Evolutionary conservation across 1,140 invertebrate genomes (phyloP).

Genomic region (Drosophila dunni): DNA sequence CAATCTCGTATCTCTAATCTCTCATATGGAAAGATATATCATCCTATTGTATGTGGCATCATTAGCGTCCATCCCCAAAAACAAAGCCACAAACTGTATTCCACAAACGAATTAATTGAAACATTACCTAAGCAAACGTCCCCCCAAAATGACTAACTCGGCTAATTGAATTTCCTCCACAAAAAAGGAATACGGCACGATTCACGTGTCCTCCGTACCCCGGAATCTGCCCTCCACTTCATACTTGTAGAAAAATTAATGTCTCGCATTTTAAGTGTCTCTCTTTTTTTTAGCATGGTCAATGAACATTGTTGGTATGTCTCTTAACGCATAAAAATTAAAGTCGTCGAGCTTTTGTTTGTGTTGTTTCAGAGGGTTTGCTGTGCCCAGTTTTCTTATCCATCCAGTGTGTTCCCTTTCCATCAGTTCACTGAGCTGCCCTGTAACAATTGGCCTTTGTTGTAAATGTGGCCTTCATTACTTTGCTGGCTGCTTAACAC

Average conservation of each 20-base stretch:
- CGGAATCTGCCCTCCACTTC: background rate
- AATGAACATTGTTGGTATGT: slow-evolving; percentile 60
- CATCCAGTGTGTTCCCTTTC: background rate
- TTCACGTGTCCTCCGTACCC: slow-evolving; percentile 58
- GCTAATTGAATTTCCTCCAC: slow-evolving; percentile 78
- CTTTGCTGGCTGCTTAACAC: slow-evolving; percentile 78
- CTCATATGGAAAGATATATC: slow-evolving; percentile 31
- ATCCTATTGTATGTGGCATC: slow-evolving; percentile 43
- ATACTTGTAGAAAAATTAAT: slow-evolving; percentile 72
- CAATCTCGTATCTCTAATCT: background rate
- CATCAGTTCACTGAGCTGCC: slow-evolving; percentile 13
- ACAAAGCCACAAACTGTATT: slow-evolving; percentile 35
- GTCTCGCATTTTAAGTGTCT: slow-evolving; percentile 79
- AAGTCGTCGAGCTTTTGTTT: slow-evolving; percentile 66
- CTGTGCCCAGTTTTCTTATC: background rate
- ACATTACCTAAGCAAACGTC: slow-evolving; percentile 81
- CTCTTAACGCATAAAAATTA: slow-evolving; percentile 82
- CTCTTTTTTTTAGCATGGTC: slow-evolving; percentile 29
- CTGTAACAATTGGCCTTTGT: slow-evolving; percentile 74
- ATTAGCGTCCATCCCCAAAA: slow-evolving; percentile 55
- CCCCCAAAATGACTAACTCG: slow-evolving; percentile 38
- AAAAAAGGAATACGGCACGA: slow-evolving; percentile 36
- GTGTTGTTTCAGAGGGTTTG: slow-evolving; percentile 17
- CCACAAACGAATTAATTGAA: slow-evolving; percentile 78
- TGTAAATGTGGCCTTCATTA: slow-evolving; percentile 79